Conservation (phyloP, 2,888 invertebrate species). For the Amphimallon solstitiale region DNA sequence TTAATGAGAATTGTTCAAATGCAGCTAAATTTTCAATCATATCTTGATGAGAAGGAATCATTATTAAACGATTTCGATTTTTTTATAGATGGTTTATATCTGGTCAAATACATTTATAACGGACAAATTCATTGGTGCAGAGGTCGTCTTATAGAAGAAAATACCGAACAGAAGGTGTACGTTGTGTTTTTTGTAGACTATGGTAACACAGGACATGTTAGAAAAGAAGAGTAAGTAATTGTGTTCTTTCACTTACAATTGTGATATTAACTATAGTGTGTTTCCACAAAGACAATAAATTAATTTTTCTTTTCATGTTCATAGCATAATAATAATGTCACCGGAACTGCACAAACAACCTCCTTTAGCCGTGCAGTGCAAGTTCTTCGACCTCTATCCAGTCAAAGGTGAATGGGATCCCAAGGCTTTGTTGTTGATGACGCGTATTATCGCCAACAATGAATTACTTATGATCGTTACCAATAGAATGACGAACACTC, state of each 20-base stretch:
- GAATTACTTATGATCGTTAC: slow-evolving; percentile 55
- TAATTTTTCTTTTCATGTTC: not conserved
- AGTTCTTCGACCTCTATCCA: slow-evolving; percentile 69
- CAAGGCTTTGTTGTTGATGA: slow-evolving; percentile 68
- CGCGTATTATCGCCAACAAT: slow-evolving; percentile 71
- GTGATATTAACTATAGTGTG: not conserved
- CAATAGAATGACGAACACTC: slow-evolving; percentile 47
- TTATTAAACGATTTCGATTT: no score
- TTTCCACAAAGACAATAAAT: not conserved
- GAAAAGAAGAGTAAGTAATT: slow-evolving; percentile 48
- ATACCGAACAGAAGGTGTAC: slow-evolving; percentile 57
- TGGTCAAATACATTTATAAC: slow-evolving; percentile 67
- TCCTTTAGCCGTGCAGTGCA: slow-evolving; percentile 70
- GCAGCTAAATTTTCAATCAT: no score
- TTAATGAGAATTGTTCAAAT: no score
- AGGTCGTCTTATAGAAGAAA: slow-evolving; percentile 64
- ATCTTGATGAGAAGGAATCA: no score
- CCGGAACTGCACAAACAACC: slow-evolving; percentile 62
- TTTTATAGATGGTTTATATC: slow-evolving; percentile 70
- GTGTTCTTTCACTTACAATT: not conserved
- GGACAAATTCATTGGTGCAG: slow-evolving; percentile 75
- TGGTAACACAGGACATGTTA: slow-evolving; percentile 67
- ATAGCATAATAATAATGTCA: slow-evolving; percentile 66
- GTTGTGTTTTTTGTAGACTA: slow-evolving; percentile 73
- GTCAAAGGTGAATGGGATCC: slow-evolving; percentile 64